Percentiles rank a stretch among this genome's conserved stretches.
Conservation (phyloP, 2,113 vertebrate genomes). For the Dicaeum eximium region DNA sequence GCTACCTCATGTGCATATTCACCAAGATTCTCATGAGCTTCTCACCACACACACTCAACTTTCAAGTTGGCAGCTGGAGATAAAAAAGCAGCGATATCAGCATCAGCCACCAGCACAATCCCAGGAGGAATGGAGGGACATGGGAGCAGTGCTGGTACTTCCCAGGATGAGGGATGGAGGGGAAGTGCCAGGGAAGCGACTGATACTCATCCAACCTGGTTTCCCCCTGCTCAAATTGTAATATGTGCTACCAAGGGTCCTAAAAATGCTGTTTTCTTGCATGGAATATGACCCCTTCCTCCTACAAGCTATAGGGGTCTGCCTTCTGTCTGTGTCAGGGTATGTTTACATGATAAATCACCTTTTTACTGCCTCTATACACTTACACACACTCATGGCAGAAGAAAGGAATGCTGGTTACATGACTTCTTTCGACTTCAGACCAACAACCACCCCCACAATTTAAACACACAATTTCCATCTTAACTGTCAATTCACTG, state of each 20-base stretch:
- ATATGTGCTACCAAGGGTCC: neutral
- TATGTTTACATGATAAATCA: accelerated
- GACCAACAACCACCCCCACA: neutral
- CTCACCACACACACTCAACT: neutral
- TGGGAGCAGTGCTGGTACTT: neutral
- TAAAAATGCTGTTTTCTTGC: neutral
- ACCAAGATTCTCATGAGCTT: neutral
- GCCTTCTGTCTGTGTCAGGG: neutral
- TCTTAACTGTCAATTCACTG: neutral
- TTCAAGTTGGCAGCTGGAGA: neutral
- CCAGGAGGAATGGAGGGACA: neutral
- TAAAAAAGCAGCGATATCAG: neutral
- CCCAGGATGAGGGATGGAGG: neutral
- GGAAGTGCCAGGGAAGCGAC: neutral
- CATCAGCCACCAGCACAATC: accelerated
- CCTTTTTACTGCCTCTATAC: neutral
- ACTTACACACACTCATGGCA: neutral
- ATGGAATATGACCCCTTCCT: neutral
- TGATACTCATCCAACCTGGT: neutral
- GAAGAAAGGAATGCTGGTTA: neutral
- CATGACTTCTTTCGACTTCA: neutral
- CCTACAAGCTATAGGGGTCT: neutral
- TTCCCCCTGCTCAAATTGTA: neutral
- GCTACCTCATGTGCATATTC: neutral
- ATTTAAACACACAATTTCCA: neutral